Evolutionary conservation across 1,140 invertebrate genomes (phyloP), one percentile per base, ranked within the genome.

Genomic region (Liolophura sinensis): DNA sequence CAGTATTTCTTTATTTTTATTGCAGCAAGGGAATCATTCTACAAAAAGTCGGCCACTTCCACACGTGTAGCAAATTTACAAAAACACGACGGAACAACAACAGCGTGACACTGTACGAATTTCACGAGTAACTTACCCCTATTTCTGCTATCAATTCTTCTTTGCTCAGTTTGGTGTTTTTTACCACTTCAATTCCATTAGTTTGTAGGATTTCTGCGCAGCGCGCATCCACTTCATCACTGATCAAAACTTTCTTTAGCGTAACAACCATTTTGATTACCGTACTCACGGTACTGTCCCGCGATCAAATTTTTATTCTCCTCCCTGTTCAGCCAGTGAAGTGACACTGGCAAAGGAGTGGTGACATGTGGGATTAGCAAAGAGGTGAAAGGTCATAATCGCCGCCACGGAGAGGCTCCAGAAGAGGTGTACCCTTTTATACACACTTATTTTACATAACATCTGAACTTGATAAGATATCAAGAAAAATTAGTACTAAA

Each of bases 161-260:
- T 78, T 92, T 91, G 3, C 93, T 90, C 63, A 97, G 86, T 79
- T 95, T 96, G 22, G 92, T 89, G 78, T 92, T 93, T 65, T 90
- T 90, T 46, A 90, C 90, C 60, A 96, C 93, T 55, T 90, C 84
- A 69, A 98, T 91, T 18, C 91, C 91, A 79, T 93, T 88, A 59
- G 89, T 82, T 67, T 89, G 82, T 1, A 99, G 87, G 49, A 96
- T 88, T 63, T 93, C 87, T 1, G 91, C 89, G 81, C 96, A 98
- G 71, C 90, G 89, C 15, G 88, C 84, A 78, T 97, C 94, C 3
- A 98, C 92, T 25, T 94, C 92, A 85, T 99, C 97, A 70, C 93
- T 93, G 68, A 98, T 92, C 27, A 98, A 85, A 52, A 98, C 93
- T 63, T 86, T 89, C 70, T 85, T 84, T 40, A 91, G 61, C 51